These are phyloP conservation scores for Palloptera scutellata DNA, from an alignment of 2,888 invertebrate species.

Conservation along the genomic window DNA sequence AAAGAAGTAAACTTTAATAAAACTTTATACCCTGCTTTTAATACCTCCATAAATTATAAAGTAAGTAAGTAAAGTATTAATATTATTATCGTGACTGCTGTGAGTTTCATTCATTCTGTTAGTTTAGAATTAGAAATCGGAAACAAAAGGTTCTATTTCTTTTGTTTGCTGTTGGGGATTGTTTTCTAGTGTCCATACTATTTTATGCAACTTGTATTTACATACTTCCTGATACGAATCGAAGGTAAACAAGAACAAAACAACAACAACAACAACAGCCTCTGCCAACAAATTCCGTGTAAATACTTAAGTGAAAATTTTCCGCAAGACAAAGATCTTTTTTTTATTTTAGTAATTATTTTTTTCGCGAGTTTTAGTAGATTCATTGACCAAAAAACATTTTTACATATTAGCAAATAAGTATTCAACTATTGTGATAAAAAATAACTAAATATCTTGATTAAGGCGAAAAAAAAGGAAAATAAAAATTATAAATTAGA, in stretches of 20 bases:
- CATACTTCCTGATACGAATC: background rate
- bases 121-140: no score
- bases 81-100: no score
- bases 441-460: background rate
- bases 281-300: constrained; percentile 10
- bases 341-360: background rate
- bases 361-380: background rate
- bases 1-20: no score
- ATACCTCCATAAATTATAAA: no score
- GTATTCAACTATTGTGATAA: background rate
- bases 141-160: no score
- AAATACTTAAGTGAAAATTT: background rate
- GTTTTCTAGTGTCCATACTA: constrained; percentile 69
- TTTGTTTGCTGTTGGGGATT: constrained; percentile 73
- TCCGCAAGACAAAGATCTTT: background rate
- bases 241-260: constrained; percentile 5
- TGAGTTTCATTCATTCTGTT: no score
- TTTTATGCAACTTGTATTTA: background rate
- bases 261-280: background rate
- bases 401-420: background rate
- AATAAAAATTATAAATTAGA: background rate
- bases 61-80: no score
- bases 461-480: background rate
- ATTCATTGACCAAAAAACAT: background rate
- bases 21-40: no score